Conservation (phyloP, 2,888 invertebrate species). For the Callyntrura guangdongensis region DNA sequence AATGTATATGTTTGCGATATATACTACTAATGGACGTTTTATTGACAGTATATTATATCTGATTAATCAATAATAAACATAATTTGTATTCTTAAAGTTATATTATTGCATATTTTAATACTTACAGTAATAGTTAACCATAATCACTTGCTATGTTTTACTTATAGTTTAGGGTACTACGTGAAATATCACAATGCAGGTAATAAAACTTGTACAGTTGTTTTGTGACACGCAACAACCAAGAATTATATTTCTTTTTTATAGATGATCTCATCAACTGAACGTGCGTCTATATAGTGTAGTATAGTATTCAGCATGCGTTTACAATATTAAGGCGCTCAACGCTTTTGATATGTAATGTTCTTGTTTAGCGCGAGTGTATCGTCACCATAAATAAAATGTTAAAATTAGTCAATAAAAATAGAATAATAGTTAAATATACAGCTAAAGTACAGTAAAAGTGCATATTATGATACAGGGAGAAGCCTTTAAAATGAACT, state of each 20-base stretch:
- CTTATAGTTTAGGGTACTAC: constrained; percentile 58
- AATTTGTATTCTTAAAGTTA: constrained; percentile 38
- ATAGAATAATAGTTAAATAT: constrained; percentile 14
- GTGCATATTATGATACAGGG: neutral
- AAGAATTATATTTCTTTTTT: constrained; percentile 1
- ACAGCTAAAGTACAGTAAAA: neutral
- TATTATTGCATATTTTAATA: constrained; percentile 48
- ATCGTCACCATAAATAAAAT: constrained; percentile 64
- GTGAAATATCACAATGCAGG: constrained; percentile 80
- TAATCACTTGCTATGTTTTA: neutral
- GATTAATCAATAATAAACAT: constrained; percentile 8
- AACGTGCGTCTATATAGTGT: neutral
- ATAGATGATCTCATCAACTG: neutral
- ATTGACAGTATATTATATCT: neutral
- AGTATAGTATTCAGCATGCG: constrained; percentile 22
- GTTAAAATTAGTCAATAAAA: neutral
- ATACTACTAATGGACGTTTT: neutral
- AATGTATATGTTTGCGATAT: neutral
- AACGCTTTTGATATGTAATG: constrained; percentile 63
- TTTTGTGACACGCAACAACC: constrained; percentile 61
- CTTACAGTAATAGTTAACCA: constrained; percentile 5
- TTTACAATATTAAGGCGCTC: constrained; percentile 53
- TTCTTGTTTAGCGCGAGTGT: constrained; percentile 51
- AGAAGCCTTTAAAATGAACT: constrained; percentile 72
- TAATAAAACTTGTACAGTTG: constrained; percentile 79